A percentile compares a stretch with the other conserved stretches of the same genome.
These are phyloP conservation scores for Noctua janthina DNA, from an alignment of 2,888 invertebrate genomes.

Conservation along the genomic window DNA sequence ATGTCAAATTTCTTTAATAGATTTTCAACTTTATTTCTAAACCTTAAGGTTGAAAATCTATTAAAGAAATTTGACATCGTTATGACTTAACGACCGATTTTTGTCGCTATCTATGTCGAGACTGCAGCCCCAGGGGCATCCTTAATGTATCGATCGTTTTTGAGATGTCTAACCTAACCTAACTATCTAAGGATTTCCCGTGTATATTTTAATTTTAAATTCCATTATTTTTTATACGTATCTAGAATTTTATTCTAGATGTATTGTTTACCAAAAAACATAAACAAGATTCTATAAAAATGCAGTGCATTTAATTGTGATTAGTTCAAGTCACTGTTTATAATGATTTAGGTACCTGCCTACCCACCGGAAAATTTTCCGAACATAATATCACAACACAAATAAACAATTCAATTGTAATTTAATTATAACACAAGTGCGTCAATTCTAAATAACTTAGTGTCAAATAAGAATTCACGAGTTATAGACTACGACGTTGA, in stretches of 20 bases:
- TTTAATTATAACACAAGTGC: constrained; percentile 5
- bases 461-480: constrained; percentile 37
- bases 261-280: not conserved
- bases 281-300: not conserved
- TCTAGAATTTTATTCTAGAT: not conserved
- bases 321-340: not conserved
- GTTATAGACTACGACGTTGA: not conserved
- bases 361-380: not conserved
- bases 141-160: not conserved
- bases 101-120: too few relatives aligned
- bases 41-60: too few relatives aligned
- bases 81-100: too few relatives aligned
- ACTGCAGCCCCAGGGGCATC: too few relatives aligned
- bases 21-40: too few relatives aligned
- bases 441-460: constrained; percentile 9
- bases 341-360: not conserved
- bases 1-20: too few relatives aligned
- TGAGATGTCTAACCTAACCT: too few relatives aligned
- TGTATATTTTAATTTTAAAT: not conserved
- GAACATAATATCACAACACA: not conserved
- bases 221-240: not conserved
- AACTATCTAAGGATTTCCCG: not conserved
- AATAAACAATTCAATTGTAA: not conserved
- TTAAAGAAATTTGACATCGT: too few relatives aligned
- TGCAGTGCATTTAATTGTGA: not conserved